A percentile compares a stretch with the other conserved stretches of the same genome.
These are phyloP conservation scores for Eupithecia pulchellata DNA, from an alignment of 2,888 invertebrate genomes.

Conservation along the genomic window DNA sequence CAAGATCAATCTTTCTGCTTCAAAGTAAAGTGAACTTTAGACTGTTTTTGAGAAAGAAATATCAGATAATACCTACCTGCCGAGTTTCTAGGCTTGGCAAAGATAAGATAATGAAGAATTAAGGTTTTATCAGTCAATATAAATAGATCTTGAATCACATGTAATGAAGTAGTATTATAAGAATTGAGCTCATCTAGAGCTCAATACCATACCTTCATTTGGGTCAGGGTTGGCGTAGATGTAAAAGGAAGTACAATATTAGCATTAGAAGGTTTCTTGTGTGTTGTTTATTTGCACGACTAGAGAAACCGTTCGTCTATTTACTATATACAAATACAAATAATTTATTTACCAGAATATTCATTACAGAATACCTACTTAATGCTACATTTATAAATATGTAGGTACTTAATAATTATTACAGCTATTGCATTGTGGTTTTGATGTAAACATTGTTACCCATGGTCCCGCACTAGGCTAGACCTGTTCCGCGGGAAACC, in stretches of 20 bases:
- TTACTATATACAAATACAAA: neutral
- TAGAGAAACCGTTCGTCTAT: neutral
- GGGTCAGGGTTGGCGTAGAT: conserved; percentile 60
- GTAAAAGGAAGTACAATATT: conserved; percentile 25
- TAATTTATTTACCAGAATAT: no score
- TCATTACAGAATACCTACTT: no score
- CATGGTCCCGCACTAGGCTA: no score
- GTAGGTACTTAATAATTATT: no score
- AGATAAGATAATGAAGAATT: conserved; percentile 38
- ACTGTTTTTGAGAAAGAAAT: conserved; percentile 6
- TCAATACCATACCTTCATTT: conserved; percentile 48
- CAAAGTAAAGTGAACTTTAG: conserved; percentile 9
- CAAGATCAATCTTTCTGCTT: neutral
- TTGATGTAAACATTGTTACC: no score
- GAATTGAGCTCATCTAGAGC: conserved; percentile 21
- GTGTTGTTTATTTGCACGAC: neutral
- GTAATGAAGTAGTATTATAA: conserved; percentile 36
- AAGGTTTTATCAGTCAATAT: neutral
- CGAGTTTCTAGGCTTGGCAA: conserved; percentile 17
- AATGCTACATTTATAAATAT: no score
- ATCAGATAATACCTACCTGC: conserved; percentile 4
- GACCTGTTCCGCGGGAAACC: no score
- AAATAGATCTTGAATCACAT: conserved; percentile 20
- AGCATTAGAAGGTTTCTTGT: neutral
- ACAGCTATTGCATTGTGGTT: no score